Conservation (phyloP, 2,113 vertebrate genomes). For the Calyptommatus sinebrachiatus region DNA sequence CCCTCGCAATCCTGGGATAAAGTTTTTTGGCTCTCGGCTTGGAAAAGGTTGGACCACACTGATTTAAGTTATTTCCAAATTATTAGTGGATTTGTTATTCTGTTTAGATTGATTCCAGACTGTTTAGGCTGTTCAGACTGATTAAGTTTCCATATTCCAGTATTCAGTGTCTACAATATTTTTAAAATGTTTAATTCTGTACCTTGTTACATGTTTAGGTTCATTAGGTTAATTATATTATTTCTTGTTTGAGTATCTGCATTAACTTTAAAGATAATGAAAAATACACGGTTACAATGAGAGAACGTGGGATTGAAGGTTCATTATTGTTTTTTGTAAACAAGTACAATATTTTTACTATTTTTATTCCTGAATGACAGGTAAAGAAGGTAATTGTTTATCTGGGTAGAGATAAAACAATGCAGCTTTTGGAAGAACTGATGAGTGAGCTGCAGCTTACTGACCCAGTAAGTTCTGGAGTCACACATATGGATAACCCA, state of each 20-base stretch:
- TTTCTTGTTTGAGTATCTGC: not conserved
- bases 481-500: conserved; percentile 97
- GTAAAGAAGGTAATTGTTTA: conserved; percentile 98
- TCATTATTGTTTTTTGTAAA: not conserved
- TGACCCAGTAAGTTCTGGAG: conserved; percentile 90
- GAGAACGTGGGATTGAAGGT: too few relatives aligned
- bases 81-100: too few relatives aligned
- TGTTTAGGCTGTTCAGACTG: too few relatives aligned
- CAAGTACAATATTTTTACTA: not conserved
- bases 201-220: too few relatives aligned
- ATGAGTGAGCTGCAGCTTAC: conserved; percentile 93
- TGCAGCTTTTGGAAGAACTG: conserved; percentile 95
- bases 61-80: too few relatives aligned
- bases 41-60: too few relatives aligned
- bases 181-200: too few relatives aligned
- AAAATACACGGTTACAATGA: not conserved
- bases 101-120: too few relatives aligned
- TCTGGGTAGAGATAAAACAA: conserved; percentile 96
- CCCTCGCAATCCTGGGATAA: too few relatives aligned
- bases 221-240: not conserved
- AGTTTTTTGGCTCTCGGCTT: too few relatives aligned
- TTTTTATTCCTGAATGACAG: conserved; percentile 68
- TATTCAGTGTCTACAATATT: too few relatives aligned
- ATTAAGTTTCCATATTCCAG: too few relatives aligned
- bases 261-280: not conserved